Evolutionary conservation across 2,797 vertebrate genomes (phyloP).

Genomic region (Tiaroga cobitis): DNA sequence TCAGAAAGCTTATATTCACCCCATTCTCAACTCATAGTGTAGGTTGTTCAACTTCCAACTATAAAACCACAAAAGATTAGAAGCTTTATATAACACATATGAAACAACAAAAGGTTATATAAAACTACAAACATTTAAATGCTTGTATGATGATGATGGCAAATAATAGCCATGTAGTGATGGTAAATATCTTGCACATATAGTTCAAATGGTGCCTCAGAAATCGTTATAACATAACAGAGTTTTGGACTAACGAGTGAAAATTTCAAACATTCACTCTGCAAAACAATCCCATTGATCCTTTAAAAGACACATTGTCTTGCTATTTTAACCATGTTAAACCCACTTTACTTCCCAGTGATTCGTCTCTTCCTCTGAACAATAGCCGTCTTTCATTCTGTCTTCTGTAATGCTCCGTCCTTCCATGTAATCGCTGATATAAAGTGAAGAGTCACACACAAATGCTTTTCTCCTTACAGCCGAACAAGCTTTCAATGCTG

Average conservation of each 20-base stretch:
- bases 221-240: background rate
- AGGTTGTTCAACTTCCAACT: background rate
- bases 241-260: background rate
- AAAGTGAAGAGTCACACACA: conserved; percentile 55
- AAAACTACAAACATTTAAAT: background rate
- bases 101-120: background rate
- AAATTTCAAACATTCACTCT: background rate
- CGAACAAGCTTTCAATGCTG: conserved; percentile 53
- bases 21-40: background rate
- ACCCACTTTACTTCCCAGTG: background rate
- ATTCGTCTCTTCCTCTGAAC: conserved; percentile 31
- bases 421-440: conserved; percentile 52
- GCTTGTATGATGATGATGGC: background rate
- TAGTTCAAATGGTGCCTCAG: background rate
- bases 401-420: conserved; percentile 6
- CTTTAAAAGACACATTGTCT: background rate
- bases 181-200: conserved; percentile 6
- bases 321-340: conserved; percentile 22
- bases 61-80: background rate
- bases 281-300: background rate
- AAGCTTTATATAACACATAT: background rate
- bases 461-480: conserved; percentile 49
- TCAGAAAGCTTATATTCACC: background rate
- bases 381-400: conserved; percentile 21
- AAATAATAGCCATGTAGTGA: background rate